These are phyloP conservation scores for Epizoanthus stellaris DNA, from an alignment of 92 coral and sea anemone species.

Conservation along the genomic window DNA sequence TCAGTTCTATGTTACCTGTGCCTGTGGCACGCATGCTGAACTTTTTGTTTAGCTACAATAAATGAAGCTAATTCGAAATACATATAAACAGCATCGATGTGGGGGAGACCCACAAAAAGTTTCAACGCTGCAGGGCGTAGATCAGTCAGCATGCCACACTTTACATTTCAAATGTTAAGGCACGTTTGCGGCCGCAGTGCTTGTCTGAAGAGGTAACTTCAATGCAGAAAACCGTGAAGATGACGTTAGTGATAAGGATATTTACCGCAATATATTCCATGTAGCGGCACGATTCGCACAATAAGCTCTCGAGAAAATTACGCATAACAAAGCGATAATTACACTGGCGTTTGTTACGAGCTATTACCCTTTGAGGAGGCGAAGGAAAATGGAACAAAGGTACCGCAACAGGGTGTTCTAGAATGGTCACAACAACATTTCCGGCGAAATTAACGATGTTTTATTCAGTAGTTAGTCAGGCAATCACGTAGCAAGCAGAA, in stretches of 20 bases:
- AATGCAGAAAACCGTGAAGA: slow-evolving; percentile 14
- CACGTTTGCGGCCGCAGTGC: background rate
- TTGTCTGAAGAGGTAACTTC: background rate
- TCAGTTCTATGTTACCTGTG: background rate
- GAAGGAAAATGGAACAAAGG: background rate
- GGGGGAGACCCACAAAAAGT: background rate
- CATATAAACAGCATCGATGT: background rate
- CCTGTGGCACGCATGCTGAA: background rate
- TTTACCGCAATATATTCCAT: slow-evolving; percentile 12
- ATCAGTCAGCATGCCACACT: slow-evolving; percentile 7
- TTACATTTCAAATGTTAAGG: slow-evolving; percentile 9
- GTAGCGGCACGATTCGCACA: slow-evolving; percentile 15
- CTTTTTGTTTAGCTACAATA: slow-evolving; percentile 11
- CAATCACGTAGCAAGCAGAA: background rate
- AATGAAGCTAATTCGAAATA: slow-evolving; percentile 3
- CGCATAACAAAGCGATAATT: slow-evolving; percentile 16
- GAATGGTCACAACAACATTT: slow-evolving; percentile 1
- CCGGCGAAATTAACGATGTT: background rate
- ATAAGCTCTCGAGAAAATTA: background rate
- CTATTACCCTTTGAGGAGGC: background rate
- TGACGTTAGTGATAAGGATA: background rate
- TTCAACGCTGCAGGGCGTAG: slow-evolving; percentile 26
- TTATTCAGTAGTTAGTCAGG: background rate
- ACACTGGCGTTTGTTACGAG: background rate
- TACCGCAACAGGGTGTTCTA: slow-evolving; percentile 20